phyloP scores from a whole-genome alignment of 2,888 invertebrate species.

The Polyommatus icarus region DNA sequence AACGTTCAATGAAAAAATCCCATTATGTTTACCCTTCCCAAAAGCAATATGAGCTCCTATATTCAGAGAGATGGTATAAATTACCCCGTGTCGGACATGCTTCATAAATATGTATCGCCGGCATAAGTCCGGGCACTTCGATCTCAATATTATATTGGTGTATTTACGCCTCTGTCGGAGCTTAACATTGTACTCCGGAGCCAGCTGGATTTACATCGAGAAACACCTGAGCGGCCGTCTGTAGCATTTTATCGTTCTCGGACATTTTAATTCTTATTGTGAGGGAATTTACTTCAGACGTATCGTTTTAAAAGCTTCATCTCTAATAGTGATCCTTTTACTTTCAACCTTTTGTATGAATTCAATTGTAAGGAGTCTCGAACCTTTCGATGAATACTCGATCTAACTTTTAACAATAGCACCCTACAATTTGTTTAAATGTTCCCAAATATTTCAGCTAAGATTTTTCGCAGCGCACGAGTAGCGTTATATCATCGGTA shows the following conservation, averaged over 20 bases:
- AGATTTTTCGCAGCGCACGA: background rate
- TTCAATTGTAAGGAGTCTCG: background rate
- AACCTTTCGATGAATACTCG: background rate
- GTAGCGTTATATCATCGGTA: slow-evolving; percentile 25
- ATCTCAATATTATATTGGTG: slow-evolving; percentile 40
- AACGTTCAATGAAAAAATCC: slow-evolving; percentile 39
- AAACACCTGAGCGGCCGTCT: background rate
- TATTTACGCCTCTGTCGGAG: slow-evolving; percentile 22
- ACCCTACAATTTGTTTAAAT: background rate
- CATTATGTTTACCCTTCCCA: slow-evolving; percentile 41
- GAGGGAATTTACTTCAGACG: background rate
- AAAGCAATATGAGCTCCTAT: slow-evolving; percentile 42
- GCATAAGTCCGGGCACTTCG: slow-evolving; percentile 42
- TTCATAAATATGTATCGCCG: slow-evolving; percentile 48
- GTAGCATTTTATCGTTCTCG: background rate
- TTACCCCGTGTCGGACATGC: slow-evolving; percentile 45
- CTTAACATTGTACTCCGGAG: slow-evolving; percentile 12
- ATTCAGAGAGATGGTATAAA: slow-evolving; percentile 46
- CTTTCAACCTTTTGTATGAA: background rate
- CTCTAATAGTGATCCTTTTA: background rate
- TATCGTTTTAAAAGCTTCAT: background rate
- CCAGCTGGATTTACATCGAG: background rate
- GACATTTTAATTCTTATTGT: background rate
- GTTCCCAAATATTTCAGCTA: background rate
- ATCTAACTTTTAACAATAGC: background rate